Evolutionary conservation across 1,140 invertebrate genomes (phyloP).

Genomic region (Hyphantria cunea): DNA sequence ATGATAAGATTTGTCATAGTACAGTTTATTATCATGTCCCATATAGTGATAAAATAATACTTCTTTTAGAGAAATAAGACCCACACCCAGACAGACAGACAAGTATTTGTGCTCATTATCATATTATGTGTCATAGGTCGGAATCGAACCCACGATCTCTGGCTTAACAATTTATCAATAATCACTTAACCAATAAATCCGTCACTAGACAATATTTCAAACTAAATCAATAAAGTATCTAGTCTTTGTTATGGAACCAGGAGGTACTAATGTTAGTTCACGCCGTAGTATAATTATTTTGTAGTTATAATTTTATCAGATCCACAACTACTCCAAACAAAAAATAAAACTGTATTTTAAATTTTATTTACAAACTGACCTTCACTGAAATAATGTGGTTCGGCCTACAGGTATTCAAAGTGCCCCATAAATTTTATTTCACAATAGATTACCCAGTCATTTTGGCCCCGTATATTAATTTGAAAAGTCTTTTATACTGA

Average conservation of each 20-base stretch:
- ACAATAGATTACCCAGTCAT: neutral
- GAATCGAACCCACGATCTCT: no score
- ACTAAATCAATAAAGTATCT: neutral
- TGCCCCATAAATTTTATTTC: slow-evolving; percentile 11
- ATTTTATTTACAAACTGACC: slow-evolving; percentile 11
- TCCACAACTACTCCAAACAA: neutral
- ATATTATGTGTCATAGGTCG: no score
- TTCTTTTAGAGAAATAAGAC: no score
- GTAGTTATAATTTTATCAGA: slow-evolving; percentile 4
- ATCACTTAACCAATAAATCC: no score
- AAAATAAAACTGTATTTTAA: slow-evolving; percentile 7
- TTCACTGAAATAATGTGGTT: slow-evolving; percentile 11
- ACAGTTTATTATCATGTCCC: no score
- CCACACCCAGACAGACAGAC: no score
- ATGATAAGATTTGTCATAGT: no score
- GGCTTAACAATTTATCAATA: no score
- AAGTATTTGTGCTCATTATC: no score
- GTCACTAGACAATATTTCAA: slow-evolving; percentile 3
- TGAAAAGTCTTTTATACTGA: no score
- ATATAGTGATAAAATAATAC: no score
- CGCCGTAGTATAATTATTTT: neutral
- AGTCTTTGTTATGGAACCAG: neutral
- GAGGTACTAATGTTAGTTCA: neutral
- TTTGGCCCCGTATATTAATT: neutral
- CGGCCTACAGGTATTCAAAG: slow-evolving; percentile 4